Conservation (phyloP, 2,797 vertebrate species). For the Lacerta viridis region DNA sequence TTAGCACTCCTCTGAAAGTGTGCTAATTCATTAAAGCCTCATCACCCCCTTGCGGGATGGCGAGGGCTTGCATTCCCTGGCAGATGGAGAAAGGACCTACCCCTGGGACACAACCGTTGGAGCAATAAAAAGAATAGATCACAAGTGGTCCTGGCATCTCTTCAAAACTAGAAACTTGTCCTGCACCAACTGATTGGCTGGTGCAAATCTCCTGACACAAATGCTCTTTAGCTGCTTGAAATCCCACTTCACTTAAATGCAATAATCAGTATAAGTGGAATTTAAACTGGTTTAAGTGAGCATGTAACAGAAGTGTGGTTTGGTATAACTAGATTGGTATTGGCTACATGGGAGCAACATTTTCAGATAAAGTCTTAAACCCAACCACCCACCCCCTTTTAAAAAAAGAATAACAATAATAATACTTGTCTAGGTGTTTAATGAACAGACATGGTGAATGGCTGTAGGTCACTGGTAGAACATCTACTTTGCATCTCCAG, state of each 20-base stretch:
- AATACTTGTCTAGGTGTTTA: not conserved
- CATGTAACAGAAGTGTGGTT: not conserved
- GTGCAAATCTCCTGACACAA: not conserved
- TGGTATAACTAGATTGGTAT: not conserved
- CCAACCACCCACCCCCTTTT: too few relatives aligned
- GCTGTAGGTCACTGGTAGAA: too few relatives aligned
- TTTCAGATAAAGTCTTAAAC: not conserved
- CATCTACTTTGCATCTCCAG: too few relatives aligned
- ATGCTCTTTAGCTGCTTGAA: not conserved
- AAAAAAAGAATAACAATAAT: not conserved
- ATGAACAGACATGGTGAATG: not conserved
- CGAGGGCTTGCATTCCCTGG: not conserved
- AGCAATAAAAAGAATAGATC: not conserved
- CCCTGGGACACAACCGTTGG: too few relatives aligned
- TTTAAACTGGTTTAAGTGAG: fast-evolving
- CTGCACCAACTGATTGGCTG: not conserved
- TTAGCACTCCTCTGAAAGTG: not conserved
- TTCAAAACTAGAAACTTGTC: not conserved
- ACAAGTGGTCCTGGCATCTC: too few relatives aligned
- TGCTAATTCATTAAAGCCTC: not conserved
- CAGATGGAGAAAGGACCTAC: not conserved
- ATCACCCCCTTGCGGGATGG: not conserved
- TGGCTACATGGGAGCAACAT: not conserved
- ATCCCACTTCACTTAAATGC: not conserved
- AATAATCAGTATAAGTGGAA: not conserved